Evolutionary conservation across 2,888 invertebrate species (phyloP).

Genomic region (Brassicogethes aeneus): DNA sequence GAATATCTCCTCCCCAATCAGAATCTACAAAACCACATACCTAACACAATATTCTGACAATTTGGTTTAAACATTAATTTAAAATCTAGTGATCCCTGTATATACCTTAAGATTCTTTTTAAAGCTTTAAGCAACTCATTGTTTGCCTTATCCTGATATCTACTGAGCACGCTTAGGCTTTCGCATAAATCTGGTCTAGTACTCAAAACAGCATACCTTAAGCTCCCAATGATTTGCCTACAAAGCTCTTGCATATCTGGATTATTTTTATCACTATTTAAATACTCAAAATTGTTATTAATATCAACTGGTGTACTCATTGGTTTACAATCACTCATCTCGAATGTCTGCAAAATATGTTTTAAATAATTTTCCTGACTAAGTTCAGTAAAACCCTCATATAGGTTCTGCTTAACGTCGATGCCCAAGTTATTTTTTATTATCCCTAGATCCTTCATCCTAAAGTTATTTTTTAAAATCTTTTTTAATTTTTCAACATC

Average conservation of each 20-base stretch:
- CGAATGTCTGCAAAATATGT: constrained; percentile 7
- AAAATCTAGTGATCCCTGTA: constrained; percentile 11
- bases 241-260: constrained; percentile 10
- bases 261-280: constrained; percentile 7
- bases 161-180: constrained; percentile 10
- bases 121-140: constrained; percentile 10
- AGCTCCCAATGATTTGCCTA: constrained; percentile 14
- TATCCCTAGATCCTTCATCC: constrained; percentile 14
- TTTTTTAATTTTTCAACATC: constrained; percentile 9
- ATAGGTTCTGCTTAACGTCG: constrained; percentile 8
- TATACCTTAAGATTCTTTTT: constrained; percentile 14
- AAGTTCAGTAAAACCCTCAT: constrained; percentile 6
- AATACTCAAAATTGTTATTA: constrained; percentile 11
- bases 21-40: constrained; percentile 12
- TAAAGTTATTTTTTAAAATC: constrained; percentile 7
- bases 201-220: constrained; percentile 15
- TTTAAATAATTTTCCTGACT: constrained; percentile 11
- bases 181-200: constrained; percentile 15
- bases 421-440: constrained; percentile 10
- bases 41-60: constrained; percentile 7
- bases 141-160: constrained; percentile 11
- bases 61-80: constrained; percentile 5
- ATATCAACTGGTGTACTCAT: constrained; percentile 10
- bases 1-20: constrained; percentile 11
- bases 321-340: constrained; percentile 7